Evolutionary conservation across 2,113 vertebrate genomes (phyloP).

Genomic region (Bufo bufo): DNA sequence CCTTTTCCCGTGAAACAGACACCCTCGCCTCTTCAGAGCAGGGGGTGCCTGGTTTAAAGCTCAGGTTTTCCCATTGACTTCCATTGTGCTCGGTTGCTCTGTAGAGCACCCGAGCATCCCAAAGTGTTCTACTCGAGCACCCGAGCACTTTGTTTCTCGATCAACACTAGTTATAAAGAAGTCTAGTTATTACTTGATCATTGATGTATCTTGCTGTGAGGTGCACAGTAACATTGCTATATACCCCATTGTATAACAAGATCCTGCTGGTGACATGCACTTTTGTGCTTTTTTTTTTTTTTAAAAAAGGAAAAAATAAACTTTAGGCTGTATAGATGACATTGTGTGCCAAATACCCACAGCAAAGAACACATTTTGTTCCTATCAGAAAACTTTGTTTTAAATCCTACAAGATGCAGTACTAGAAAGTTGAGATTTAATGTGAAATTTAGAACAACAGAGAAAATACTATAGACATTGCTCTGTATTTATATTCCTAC

Average conservation of each 20-base stretch:
- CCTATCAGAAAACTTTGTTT: not conserved
- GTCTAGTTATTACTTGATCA: not conserved
- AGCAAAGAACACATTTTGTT: slow-evolving; percentile 16
- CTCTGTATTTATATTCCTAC: not conserved
- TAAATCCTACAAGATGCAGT: not conserved
- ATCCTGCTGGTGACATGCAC: slow-evolving; percentile 22
- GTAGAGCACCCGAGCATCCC: no score
- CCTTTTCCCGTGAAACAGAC: no score
- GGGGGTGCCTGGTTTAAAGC: no score
- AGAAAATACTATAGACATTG: not conserved
- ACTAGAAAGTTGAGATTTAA: not conserved
- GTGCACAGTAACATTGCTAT: not conserved
- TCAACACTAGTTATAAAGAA: not conserved
- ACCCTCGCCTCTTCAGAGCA: no score
- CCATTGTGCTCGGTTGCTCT: no score
- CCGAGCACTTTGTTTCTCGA: no score
- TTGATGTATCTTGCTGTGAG: slow-evolving; percentile 2
- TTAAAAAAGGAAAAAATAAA: not conserved
- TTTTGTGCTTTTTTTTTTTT: slow-evolving; percentile 15
- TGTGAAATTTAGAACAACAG: not conserved
- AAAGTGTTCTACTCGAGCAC: no score
- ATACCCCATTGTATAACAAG: slow-evolving; percentile 9
- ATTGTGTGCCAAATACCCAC: slow-evolving; percentile 11
- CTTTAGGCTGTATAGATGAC: not conserved
- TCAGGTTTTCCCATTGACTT: no score